Conservation (phyloP, 1,140 invertebrate species). For the Drosophila virilis region DNA sequence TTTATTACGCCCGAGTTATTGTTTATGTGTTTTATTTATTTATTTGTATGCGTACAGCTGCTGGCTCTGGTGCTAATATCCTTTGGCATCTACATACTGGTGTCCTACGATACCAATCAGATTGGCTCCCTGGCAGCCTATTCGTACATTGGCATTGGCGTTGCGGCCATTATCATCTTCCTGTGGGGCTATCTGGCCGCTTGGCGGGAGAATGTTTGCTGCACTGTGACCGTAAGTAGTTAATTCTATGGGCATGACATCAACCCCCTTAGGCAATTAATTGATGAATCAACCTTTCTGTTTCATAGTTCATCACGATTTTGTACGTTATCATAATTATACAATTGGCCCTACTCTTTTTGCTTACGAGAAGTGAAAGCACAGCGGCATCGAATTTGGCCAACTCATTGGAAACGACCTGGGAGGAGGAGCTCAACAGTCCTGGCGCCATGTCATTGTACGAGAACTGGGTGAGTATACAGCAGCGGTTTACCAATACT, state of each 20-base stretch:
- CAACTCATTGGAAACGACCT: slow-evolving; percentile 57
- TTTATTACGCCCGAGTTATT: neutral
- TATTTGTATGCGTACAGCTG: slow-evolving; percentile 44
- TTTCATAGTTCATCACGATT: slow-evolving; percentile 61
- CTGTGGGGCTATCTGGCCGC: slow-evolving; percentile 75
- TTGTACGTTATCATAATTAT: slow-evolving; percentile 63
- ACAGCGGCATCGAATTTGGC: slow-evolving; percentile 59
- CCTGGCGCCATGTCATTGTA: slow-evolving; percentile 78
- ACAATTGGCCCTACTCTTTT: slow-evolving; percentile 44
- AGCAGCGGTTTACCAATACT: neutral
- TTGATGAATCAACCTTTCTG: neutral
- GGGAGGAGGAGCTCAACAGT: slow-evolving; percentile 73
- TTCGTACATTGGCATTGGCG: slow-evolving; percentile 58
- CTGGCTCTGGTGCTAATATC: slow-evolving; percentile 71
- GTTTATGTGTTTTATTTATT: slow-evolving; percentile 11
- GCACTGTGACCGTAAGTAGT: slow-evolving; percentile 71
- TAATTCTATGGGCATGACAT: neutral
- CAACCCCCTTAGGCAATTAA: neutral
- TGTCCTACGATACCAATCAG: slow-evolving; percentile 62
- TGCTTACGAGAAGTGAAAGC: slow-evolving; percentile 31
- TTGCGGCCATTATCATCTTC: slow-evolving; percentile 52
- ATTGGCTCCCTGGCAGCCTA: slow-evolving; percentile 38
- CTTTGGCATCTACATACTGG: slow-evolving; percentile 68
- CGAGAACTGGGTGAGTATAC: slow-evolving; percentile 70
- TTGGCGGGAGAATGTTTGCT: slow-evolving; percentile 73